Percentiles rank a stretch among this genome's conserved stretches.
Conservation (phyloP, 2,888 invertebrate species). For the Phrixothrix hirtus region DNA sequence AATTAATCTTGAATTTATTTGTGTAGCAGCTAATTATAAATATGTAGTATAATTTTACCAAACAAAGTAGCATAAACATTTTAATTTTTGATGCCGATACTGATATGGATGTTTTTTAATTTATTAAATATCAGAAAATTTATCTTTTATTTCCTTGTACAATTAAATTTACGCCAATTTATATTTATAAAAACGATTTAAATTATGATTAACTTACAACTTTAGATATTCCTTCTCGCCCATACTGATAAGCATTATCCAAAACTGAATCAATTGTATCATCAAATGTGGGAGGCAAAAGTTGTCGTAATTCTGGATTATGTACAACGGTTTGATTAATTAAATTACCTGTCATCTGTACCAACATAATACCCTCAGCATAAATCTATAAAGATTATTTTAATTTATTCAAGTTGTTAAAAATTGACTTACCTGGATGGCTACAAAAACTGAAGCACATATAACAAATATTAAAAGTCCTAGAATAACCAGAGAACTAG, state of each 20-base stretch:
- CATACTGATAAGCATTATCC: constrained; percentile 91
- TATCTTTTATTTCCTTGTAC: too few relatives aligned
- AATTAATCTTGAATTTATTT: too few relatives aligned
- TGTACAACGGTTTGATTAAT: constrained; percentile 87
- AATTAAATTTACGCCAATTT: neutral
- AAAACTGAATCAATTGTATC: constrained; percentile 87
- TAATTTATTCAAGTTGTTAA: too few relatives aligned
- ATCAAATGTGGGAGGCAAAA: constrained; percentile 83
- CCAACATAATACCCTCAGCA: constrained; percentile 89
- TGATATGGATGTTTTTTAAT: too few relatives aligned
- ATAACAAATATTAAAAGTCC: constrained; percentile 79
- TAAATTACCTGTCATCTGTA: constrained; percentile 85
- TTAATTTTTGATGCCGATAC: too few relatives aligned
- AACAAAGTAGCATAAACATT: too few relatives aligned
- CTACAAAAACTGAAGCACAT: constrained; percentile 79
- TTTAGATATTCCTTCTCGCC: constrained; percentile 86
- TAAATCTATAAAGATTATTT: constrained; percentile 70
- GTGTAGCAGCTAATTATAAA: too few relatives aligned
- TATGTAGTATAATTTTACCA: too few relatives aligned
- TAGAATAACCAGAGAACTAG: constrained; percentile 83
- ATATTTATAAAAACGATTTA: neutral
- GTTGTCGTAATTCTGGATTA: constrained; percentile 81
- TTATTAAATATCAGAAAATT: neutral
- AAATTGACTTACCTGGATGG: constrained; percentile 70
- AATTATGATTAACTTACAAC: constrained; percentile 62